A percentile compares a stretch with the other conserved stretches of the same genome.
Evolutionary conservation across 1,140 invertebrate species (phyloP).

Genomic region (Octopus bimaculoides): DNA sequence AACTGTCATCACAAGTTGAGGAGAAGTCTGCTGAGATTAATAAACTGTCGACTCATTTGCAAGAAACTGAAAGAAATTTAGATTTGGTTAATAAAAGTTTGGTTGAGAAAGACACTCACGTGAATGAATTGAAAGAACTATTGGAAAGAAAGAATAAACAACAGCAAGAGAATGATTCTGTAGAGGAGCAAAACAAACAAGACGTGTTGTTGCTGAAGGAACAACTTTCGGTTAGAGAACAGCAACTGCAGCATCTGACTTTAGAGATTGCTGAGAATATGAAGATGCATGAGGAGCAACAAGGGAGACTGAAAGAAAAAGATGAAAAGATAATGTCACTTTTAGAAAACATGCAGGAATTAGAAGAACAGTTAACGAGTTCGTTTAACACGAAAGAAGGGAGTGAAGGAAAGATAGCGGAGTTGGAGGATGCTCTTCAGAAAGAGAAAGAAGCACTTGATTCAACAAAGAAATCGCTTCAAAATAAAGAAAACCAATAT

Average conservation of each 20-base stretch:
- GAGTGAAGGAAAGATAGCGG: conserved; percentile 19
- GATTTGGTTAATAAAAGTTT: conserved; percentile 2
- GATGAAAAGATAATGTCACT: conserved; percentile 43
- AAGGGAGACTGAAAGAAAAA: conserved; percentile 30
- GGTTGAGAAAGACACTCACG: neutral
- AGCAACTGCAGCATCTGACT: conserved; percentile 14
- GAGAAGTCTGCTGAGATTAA: too few species aligned
- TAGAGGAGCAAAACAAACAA: conserved; percentile 17
- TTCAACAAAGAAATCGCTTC: conserved; percentile 18
- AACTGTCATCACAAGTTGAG: neutral
- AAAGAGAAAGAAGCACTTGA: conserved; percentile 14
- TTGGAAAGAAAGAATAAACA: neutral
- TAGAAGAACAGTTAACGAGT: conserved; percentile 39
- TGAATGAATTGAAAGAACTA: neutral
- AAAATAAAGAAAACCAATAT: conserved; percentile 41
- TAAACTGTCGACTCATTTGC: too few species aligned
- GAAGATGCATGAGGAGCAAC: neutral
- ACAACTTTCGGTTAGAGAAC: conserved; percentile 10
- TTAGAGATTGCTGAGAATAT: neutral
- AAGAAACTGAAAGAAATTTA: neutral
- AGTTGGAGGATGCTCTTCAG: conserved; percentile 22
- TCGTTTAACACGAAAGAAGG: conserved; percentile 21
- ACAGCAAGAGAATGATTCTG: conserved; percentile 15
- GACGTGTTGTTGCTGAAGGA: conserved; percentile 19
- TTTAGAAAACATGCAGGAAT: conserved; percentile 46